Evolutionary conservation across 2,797 vertebrate species (phyloP).

Genomic region (Lutjanus campechanus): DNA sequence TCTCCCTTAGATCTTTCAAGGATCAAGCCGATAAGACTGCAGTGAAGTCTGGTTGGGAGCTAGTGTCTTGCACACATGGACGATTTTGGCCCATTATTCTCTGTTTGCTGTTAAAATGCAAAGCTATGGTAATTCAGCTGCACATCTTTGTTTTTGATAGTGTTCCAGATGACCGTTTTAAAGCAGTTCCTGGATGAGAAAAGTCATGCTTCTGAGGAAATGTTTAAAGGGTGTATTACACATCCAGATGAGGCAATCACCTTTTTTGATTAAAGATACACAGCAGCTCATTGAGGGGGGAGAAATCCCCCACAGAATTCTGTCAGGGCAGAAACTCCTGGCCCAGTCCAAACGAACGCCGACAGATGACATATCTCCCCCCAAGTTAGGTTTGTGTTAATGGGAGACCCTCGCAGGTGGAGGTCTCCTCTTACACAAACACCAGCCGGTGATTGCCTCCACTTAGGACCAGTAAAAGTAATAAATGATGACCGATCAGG

Average conservation of each 20-base stretch:
- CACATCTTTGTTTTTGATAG: constrained; percentile 71
- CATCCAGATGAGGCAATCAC: constrained; percentile 24
- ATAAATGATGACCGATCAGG: constrained; percentile 85
- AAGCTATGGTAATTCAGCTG: constrained; percentile 71
- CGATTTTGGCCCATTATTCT: constrained; percentile 58
- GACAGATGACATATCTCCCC: constrained; percentile 75
- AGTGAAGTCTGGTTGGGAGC: constrained; percentile 63
- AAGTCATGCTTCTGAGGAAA: constrained; percentile 27
- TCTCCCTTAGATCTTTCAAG: constrained; percentile 73
- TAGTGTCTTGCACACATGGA: constrained; percentile 73
- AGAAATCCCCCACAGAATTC: constrained; percentile 26
- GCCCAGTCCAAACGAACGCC: constrained; percentile 29
- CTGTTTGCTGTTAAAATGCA: constrained; percentile 61
- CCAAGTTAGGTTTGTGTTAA: constrained; percentile 78
- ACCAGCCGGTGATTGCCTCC: constrained; percentile 81
- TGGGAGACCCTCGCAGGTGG: constrained; percentile 83
- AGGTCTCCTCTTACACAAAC: constrained; percentile 84
- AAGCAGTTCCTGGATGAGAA: constrained; percentile 36
- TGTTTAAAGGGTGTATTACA: constrained; percentile 10
- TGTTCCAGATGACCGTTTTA: constrained; percentile 63
- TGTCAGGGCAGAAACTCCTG: constrained; percentile 37
- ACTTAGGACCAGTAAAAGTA: constrained; percentile 85
- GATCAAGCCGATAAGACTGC: constrained; percentile 68
- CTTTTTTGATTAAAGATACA: constrained; percentile 53
- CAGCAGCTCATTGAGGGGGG: constrained; percentile 37